phyloP scores from a whole-genome alignment of 2,113 vertebrate genomes.

The Theropithecus gelada region DNA sequence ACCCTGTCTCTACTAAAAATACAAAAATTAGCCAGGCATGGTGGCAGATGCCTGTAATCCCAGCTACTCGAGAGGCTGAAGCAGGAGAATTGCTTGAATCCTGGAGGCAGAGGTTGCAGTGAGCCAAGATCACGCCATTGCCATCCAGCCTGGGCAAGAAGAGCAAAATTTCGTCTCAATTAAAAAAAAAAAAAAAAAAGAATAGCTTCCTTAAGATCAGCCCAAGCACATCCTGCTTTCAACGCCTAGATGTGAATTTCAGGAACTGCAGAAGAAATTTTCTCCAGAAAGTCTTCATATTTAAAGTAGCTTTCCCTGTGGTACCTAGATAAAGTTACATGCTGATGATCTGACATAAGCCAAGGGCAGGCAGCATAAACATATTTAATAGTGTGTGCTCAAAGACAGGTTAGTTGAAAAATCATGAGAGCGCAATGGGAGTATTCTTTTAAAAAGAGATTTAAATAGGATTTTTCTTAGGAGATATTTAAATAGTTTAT shows the following conservation, averaged over 20 bases:
- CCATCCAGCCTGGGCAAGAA: too few species aligned
- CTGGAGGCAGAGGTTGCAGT: too few species aligned
- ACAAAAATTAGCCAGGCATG: too few species aligned
- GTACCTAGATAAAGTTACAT: neutral
- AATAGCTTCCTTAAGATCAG: neutral
- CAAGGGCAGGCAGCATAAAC: neutral
- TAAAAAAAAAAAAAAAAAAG: neutral
- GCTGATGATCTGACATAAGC: neutral
- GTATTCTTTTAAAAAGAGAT: neutral
- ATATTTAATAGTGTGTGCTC: slow-evolving; percentile 29
- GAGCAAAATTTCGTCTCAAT: too few species aligned
- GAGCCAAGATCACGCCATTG: too few species aligned
- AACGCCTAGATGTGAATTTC: neutral
- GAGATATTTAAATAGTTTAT: neutral
- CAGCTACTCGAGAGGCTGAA: too few species aligned
- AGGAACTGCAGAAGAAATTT: neutral
- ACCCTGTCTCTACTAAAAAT: too few species aligned
- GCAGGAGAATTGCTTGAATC: too few species aligned
- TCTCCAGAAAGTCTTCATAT: neutral
- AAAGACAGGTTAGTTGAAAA: neutral
- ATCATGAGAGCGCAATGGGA: neutral
- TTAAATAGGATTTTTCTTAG: slow-evolving; percentile 28
- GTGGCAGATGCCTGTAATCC: too few species aligned
- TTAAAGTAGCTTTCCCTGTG: neutral
- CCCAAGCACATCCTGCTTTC: neutral